Base-by-base conservation (phyloP, 2,113 vertebrate genomes). In the Daboia siamensis region DNA sequence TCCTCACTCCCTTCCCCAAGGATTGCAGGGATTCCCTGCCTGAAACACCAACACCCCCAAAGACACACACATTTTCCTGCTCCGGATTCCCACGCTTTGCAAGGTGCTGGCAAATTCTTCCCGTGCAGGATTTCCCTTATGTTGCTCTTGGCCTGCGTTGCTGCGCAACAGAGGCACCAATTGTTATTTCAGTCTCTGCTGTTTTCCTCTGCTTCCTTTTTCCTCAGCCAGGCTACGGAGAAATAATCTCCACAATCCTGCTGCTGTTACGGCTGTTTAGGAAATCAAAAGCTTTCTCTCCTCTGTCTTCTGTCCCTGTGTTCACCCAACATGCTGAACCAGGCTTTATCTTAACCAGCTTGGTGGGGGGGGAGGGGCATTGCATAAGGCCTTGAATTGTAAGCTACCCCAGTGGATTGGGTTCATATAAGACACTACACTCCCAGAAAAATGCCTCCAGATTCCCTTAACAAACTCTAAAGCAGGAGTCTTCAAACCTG, bases 151-250 rank as follows among this genome's bases (percentile, higher is more conserved):
- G 93, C 93, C 69, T 15, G 0, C 2, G 44, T 24, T 20, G 57
- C 46, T 39, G 39, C 12, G 21, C 51, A 87, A 23, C 74, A 85
- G 11, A n/a, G 8, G 24, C 64, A n/a, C 24, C 0, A 26, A 24
- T 89, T 94, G 91, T 94, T 94, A 88, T 92, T 92, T 94, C 93
- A 94, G 93, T 88, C 89, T 55, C 54, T 8, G 12, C 39, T 55
- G 64, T 91, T 94, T 94, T 91, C 93, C 69, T 54, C 57, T 5
- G 26, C 29, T 94, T 94, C 91, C 93, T 92, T 24, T 91, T 88
- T 64, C 91, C 89, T 56, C 10, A 80, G 17, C 74, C 33, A 44
- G n/a, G 39, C 87, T 21, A 48, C 15, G 2, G 8, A 44, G 20
- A 11, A 3, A n/a, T 80, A 44, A 9, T 80, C 74, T 80, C 17